Evolutionary conservation across 2,888 invertebrate species (phyloP), one percentile per base, ranked within the genome.

Genomic region (Eristalis intricaria): DNA sequence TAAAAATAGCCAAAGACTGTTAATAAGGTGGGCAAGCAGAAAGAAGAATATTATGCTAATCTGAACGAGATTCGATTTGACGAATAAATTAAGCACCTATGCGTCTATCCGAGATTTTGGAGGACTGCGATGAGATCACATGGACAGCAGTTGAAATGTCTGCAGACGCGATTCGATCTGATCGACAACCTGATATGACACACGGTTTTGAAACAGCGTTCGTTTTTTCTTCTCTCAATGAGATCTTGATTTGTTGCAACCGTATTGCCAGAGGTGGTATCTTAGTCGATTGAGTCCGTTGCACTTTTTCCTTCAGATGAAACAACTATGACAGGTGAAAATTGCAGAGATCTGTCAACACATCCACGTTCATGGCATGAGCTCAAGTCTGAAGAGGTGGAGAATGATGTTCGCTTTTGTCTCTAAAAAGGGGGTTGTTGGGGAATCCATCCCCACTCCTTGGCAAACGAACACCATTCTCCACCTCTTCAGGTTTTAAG

Each of bases 1-100:
- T 65, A 65, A 74, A 65, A 64, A 65, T 65, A 63, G 61, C 61
- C 22, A 26, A 32, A 50, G 50, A n/a, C 19, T 32, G 38, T 7
- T 23, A 29, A 50, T 50, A 68, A n/a, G 19, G 29, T 26, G 50
- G 50, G 50, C 19, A 50, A 8, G 50, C 50, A 23, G 35, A n/a
- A 50, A 50, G 19, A 50, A 50, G 50, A 50, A 50, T 50, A 50
- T 50, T 50, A 50, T 50, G 50, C 8, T 19, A 50, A 50, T 50
- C 50, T 43, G 43, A 43, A 43, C n/a, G 43, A n/a, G 43, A 43
- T 43, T n/a, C 50, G 19, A 19, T 8, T 8, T 19, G 19, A 50
- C 19, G 50, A 19, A 50, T 50, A 19, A n/a, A 50, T 50, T 50
- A 32, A 8, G 32, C 8, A 50, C 50, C 8, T 19, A 19, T 19